Base-by-base conservation (phyloP, 2,797 vertebrate genomes). In the Poeciliopsis presidionis region DNA sequence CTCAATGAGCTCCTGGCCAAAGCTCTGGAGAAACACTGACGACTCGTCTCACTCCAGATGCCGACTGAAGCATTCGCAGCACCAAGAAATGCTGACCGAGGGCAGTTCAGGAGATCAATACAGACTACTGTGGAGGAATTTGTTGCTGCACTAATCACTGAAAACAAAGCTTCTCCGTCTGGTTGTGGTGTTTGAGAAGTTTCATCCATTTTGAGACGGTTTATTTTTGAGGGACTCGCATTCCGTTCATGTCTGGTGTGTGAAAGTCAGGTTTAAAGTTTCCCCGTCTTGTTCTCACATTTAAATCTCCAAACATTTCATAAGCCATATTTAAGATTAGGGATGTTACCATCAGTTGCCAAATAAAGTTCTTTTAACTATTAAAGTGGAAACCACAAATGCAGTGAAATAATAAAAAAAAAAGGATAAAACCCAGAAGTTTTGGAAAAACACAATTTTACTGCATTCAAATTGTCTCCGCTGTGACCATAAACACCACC, bases 1-100 rank as follows among this genome's bases (percentile, higher is more conserved):
- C 95, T 99, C 63, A 99, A 97, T 0, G 93, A 97, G 5, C 96
- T 99, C 69, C 95, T 99, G 59, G 95, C 96, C 46, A 97, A 94
- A 94, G 97, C 96, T 55, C 89, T 99, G 89, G 96, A 97, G 89
- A 96, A 96, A 81, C 96, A 96, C 93, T 98, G 95, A 97, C 72
- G 9, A 71, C 57, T 2, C 0, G 45, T 43, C 39, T 25, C n/a
- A 8, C 57, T 41, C 81, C 13, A 3, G 63, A 39, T 16, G 53
- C 20, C 22, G 79, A 57, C 78, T 75, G 65, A 76, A 59, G 28
- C 53, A n/a, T 55, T 11, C 4, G 9, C 28, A 59, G 28, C 25
- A 59, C 30, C 55, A 6, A 5, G 57, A 30, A 78, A 78, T 2
- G 18, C 33, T 5, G 63, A 67, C 4, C 7, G 18, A 65, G 61